Base-by-base conservation (phyloP, 2,888 invertebrate genomes). In the Agrilus cyanescens region DNA sequence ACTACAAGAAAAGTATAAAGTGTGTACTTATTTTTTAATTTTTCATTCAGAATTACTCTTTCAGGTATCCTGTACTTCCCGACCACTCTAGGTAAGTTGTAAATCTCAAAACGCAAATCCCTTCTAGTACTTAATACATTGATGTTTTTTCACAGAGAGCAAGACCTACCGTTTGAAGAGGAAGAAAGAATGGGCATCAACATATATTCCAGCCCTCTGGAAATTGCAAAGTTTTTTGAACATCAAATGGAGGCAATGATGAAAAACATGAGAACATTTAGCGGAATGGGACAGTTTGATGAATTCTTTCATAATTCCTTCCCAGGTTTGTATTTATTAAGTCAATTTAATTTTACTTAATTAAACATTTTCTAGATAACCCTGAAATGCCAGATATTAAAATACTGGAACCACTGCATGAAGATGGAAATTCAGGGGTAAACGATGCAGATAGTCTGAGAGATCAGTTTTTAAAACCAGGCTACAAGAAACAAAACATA, bases 201-300 rank as follows among this genome's bases (percentile, higher is more conserved):
- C 50, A 62, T 78, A n/a, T 75, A 75, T 47, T 69, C 71, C 15
- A 72, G 75, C 61, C 76, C 78, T 0, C 51, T 75, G 48, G 73
- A 78, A 61, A 71, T 78, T 60, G 75, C 76, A 46, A 67, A 69
- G 46, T 75, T 72, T 51, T 77, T 78, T 53, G 77, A 78, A 55
- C 66, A 72, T 7, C 75, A 79, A 59, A 69, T 79, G 65, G 71
- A 74, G 46, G 68, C 71, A 40, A 66, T 78, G 46, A 55, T 78
- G 50, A 73, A 69, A 46, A 63, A 60, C 37, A 68, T 76, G 50
- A 68, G 67, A 12, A 42, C 51, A 39, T 42, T 43, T 12, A 31
- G 40, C 8, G 46, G 48, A 18, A 46, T 45, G 15, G 37, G 40
- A 13, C 47, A 52, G 39, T 50, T 53, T 45, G 44, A 38, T 32